These are phyloP conservation scores for Dolichotis patagonum DNA, from an alignment of 2,113 vertebrate species.

Conservation along the genomic window DNA sequence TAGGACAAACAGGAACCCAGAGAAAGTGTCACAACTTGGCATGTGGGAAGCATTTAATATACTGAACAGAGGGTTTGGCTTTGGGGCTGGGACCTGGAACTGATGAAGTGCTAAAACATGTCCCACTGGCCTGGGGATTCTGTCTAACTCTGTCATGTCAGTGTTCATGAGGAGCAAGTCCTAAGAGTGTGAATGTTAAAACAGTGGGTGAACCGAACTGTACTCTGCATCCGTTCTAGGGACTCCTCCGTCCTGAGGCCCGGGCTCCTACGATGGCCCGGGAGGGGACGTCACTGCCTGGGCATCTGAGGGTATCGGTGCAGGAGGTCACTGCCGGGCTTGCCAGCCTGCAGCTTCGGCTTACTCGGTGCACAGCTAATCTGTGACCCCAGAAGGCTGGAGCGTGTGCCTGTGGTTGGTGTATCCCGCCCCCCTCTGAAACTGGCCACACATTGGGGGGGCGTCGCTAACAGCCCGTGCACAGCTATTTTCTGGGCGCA, in stretches of 20 bases:
- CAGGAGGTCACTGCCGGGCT: neutral
- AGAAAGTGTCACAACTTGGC: neutral
- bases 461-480: neutral
- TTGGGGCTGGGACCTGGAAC: neutral
- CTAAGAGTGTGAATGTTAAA: slow-evolving; percentile 1
- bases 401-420: neutral
- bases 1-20: neutral
- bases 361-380: neutral
- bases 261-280: neutral
- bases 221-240: neutral
- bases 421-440: neutral
- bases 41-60: neutral
- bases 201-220: neutral
- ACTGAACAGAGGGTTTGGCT: neutral
- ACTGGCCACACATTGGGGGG: slow-evolving; percentile 7
- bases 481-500: neutral
- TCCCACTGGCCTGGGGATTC: neutral
- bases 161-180: neutral
- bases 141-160: slow-evolving; percentile 39
- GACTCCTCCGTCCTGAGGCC: neutral
- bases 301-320: neutral
- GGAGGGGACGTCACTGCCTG: neutral
- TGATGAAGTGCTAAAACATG: slow-evolving; percentile 18
- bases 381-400: neutral
- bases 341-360: neutral